phyloP scores from a whole-genome alignment of 1,140 invertebrate species.

The Phenacoccus solenopsis region DNA sequence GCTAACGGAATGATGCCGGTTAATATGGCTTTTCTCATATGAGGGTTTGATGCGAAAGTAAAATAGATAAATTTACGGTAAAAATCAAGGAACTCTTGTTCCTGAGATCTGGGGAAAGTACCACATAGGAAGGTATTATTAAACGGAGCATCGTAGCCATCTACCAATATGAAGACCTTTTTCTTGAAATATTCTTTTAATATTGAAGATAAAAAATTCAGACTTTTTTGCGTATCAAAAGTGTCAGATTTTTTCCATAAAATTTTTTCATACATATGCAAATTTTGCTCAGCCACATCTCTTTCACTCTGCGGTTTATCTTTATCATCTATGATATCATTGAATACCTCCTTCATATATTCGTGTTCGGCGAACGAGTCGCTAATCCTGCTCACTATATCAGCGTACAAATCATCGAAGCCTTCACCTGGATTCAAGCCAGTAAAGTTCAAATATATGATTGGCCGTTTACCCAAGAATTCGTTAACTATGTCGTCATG shows the following conservation, averaged over 20 bases:
- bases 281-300: not conserved
- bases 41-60: not conserved
- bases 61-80: not conserved
- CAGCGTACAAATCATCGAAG: not conserved
- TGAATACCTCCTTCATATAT: not conserved
- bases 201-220: not conserved
- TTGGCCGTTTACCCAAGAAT: not conserved
- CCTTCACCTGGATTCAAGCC: not conserved
- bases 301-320: not conserved
- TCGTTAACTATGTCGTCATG: not conserved
- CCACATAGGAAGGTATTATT: not conserved
- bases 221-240: not conserved
- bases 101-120: not conserved
- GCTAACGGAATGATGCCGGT: not conserved
- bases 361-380: not conserved
- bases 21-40: not conserved
- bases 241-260: not conserved
- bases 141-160: not conserved
- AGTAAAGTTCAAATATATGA: not conserved
- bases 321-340: not conserved
- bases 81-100: not conserved
- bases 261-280: not conserved
- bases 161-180: not conserved
- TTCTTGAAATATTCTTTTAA: not conserved
- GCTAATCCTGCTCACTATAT: not conserved